Base-by-base conservation (phyloP, 1,140 invertebrate genomes). In the Leptestheria dahalacensis region DNA sequence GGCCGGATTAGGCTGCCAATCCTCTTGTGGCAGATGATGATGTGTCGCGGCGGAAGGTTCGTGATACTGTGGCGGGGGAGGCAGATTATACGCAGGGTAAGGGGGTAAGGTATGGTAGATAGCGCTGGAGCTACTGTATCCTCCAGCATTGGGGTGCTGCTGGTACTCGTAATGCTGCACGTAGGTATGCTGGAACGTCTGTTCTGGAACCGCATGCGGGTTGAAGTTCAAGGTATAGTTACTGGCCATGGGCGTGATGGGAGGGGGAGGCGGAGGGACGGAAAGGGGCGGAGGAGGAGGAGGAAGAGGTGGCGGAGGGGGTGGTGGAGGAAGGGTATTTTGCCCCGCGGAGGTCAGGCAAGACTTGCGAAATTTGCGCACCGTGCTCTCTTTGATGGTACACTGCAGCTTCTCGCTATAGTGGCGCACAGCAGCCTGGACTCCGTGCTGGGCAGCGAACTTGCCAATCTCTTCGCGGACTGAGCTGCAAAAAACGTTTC, bases 381-480 rank as follows among this genome's bases (percentile, higher is more conserved):
- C 68, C 18, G 68, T 67, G 55, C 65, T 65, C 62, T 69, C 69
- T 62, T 68, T 70, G 1, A 70, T 57, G 23, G 62, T n/a, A 48
- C 68, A 67, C 25, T 67, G 65, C 10, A 70, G 61, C 55, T 70
- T 70, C 53, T 68, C 64, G 4, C 64, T 59, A 54, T 66, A 72
- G 64, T 68, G 64, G 18, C 68, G 62, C 23, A 72, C 63, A 15
- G 70, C 65, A 2, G 64, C 62, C 21, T 48, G 59, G 47, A 70
- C 63, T 20, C 66, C 66, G 64, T 64, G 63, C 18, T 66, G 60
- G 59, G 61, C 62, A 9, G 70, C 69, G 63, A 68, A 68, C 15
- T 63, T 57, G 1, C 69, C 70, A 58, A 72, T 70, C 51, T 70
- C 68, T 55, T 70, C 66, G 57, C 69, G 70, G 48, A 70, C 51